phyloP scores from a whole-genome alignment of 1,140 invertebrate genomes.

The Atopsyche davidsoni region DNA sequence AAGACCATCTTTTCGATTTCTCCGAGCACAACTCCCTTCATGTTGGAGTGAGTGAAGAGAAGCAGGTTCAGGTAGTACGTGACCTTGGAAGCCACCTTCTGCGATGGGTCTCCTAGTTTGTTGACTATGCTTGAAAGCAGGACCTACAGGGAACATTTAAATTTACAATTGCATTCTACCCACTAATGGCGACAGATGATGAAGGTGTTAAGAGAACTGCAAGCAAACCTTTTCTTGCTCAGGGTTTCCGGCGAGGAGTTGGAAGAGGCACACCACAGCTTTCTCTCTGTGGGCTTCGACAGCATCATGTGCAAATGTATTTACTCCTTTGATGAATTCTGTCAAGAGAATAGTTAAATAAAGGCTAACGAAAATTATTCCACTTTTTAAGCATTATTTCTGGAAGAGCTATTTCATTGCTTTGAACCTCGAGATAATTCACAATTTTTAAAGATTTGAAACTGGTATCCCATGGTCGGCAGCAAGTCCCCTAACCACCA shows the following conservation, averaged over 20 bases:
- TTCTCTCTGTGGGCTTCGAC: slow-evolving; percentile 75
- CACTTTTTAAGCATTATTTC: no score
- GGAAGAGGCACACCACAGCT: slow-evolving; percentile 69
- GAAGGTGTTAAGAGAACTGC: slow-evolving; percentile 21
- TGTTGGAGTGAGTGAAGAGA: slow-evolving; percentile 81
- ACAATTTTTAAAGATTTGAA: no score
- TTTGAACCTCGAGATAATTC: no score
- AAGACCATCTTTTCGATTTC: slow-evolving; percentile 90
- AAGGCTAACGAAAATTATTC: slow-evolving; percentile 2
- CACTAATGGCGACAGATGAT: no score
- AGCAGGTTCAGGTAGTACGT: slow-evolving; percentile 81
- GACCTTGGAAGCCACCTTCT: slow-evolving; percentile 81
- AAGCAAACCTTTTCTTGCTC: slow-evolving; percentile 80
- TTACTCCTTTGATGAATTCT: slow-evolving; percentile 42
- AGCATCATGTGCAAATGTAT: slow-evolving; percentile 45
- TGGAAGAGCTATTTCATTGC: no score
- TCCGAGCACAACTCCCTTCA: slow-evolving; percentile 80
- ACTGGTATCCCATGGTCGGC: no score
- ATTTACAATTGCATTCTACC: no score
- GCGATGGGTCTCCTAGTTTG: slow-evolving; percentile 89
- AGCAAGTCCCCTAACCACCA: no score
- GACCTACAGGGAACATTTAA: slow-evolving; percentile 49
- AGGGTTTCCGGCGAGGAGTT: slow-evolving; percentile 73
- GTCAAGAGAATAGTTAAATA: slow-evolving; percentile 11
- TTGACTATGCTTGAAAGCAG: slow-evolving; percentile 81